Conservation (phyloP, 2,888 invertebrate genomes). For the Epinotia nisella region DNA sequence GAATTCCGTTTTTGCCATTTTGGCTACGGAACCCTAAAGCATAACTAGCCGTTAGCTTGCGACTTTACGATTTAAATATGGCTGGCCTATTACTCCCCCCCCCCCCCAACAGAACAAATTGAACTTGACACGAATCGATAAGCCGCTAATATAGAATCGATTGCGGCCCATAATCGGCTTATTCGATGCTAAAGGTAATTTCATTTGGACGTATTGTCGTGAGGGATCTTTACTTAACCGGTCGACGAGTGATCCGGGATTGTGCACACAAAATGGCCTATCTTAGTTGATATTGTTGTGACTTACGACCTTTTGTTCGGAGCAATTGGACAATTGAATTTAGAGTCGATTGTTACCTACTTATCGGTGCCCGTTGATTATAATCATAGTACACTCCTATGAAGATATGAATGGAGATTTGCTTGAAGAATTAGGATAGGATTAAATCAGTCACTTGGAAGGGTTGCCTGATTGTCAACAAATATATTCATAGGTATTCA, state of each 20-base stretch:
- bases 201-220: slow-evolving; percentile 43
- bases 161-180: slow-evolving; percentile 41
- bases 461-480: neutral
- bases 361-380: slow-evolving; percentile 16
- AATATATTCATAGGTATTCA: neutral
- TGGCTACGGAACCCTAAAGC: too few relatives aligned
- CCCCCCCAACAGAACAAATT: slow-evolving; percentile 33
- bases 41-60: too few relatives aligned
- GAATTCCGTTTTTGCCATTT: too few relatives aligned
- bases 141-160: slow-evolving; percentile 34
- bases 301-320: neutral
- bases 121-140: slow-evolving; percentile 35
- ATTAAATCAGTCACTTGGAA: neutral
- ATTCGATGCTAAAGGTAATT: slow-evolving; percentile 41
- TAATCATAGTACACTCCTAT: slow-evolving; percentile 20
- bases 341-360: slow-evolving; percentile 26
- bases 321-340: slow-evolving; percentile 19
- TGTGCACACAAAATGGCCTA: slow-evolving; percentile 1
- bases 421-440: neutral
- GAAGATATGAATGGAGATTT: slow-evolving; percentile 4
- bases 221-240: slow-evolving; percentile 36
- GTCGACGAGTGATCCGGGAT: slow-evolving; percentile 33
- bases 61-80: too few relatives aligned
- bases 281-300: neutral
- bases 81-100: slow-evolving; percentile 34